Evolutionary conservation across 2,113 vertebrate species (phyloP), one percentile per base, ranked within the genome.

Genomic region (Vidua chalybeata): DNA sequence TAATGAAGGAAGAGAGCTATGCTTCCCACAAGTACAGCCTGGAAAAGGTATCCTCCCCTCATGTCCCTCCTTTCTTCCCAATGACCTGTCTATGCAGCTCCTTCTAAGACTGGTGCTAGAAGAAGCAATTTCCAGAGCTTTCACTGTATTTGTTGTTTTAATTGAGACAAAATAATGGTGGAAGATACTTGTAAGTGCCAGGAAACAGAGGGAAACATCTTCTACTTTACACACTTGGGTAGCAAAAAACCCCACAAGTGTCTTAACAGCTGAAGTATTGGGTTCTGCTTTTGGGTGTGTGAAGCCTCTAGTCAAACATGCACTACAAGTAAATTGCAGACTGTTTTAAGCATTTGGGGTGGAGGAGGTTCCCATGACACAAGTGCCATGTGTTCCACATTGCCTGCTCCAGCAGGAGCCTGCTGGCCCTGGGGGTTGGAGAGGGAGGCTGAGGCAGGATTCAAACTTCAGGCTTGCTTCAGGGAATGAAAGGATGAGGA

Each of bases 41-140:
- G 31, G n/a, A 18, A 51, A 64, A 76, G 31, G 49, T 46, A 17
- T 54, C 69, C 18, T 51, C 80, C 21, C n/a, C 26, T 35, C 14
- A 6, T 46, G 30, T 23, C 27, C 10, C 4, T 69, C 23, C 33
- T 51, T 76, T 51, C 67, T 75, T 62, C 33, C 49, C 58, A 48
- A 0, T 11, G 33, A 55, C 6, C 17, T 66, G 17, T 62, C 41
- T 4, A 1, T n/a, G 14, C n/a, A 79, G 18, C 3, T 77, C 6
- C 16, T 80, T 56, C 3, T 5, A 62, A 62, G 35, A 28, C 2
- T 66, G 35, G 30, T 75, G 27, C 52, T 62, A 59, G 35, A 54
- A 67, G 28, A 30, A 63, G 13, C 18, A 11, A 69, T 73, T 91
- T 54, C 30, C 49, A 86, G 33, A 37, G 8, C 10, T 88, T 90